Evolutionary conservation across 2,113 vertebrate species (phyloP).

Genomic region (Dendrocopos noguchii): DNA sequence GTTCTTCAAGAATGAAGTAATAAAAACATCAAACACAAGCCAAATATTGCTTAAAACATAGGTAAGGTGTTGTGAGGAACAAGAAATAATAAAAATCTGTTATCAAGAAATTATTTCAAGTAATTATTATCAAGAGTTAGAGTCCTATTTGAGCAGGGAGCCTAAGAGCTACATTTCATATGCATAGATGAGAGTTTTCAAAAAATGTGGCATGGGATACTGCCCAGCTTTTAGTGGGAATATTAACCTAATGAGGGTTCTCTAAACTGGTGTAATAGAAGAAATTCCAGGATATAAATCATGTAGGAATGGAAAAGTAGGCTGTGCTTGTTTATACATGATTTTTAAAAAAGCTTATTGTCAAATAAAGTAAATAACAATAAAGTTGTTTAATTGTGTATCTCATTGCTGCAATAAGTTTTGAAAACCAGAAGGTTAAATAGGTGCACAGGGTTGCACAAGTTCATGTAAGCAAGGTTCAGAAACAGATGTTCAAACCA

Average conservation of each 20-base stretch:
- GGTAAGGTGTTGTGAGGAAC: neutral
- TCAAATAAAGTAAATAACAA: neutral
- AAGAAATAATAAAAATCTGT: neutral
- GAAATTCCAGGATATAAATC: neutral
- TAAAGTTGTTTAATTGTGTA: neutral
- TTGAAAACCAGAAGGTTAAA: too few species aligned
- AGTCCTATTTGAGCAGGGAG: neutral
- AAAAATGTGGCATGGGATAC: neutral
- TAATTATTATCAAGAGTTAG: neutral
- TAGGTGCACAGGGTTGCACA: too few species aligned
- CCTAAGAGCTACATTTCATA: neutral
- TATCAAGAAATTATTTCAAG: neutral
- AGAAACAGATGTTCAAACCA: too few species aligned
- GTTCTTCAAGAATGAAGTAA: neutral
- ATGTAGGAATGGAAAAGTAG: neutral
- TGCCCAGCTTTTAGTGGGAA: neutral
- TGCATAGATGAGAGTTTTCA: neutral
- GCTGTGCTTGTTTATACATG: neutral
- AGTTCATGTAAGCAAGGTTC: too few species aligned
- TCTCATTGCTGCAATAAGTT: too few species aligned
- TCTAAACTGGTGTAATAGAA: fast-evolving
- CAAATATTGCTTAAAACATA: neutral
- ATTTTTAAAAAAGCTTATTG: neutral
- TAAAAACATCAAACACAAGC: neutral
- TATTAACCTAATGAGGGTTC: neutral